A percentile compares a stretch with the other conserved stretches of the same genome.
Evolutionary conservation across 2,888 invertebrate genomes (phyloP).

Genomic region (Horisme vitalbata): DNA sequence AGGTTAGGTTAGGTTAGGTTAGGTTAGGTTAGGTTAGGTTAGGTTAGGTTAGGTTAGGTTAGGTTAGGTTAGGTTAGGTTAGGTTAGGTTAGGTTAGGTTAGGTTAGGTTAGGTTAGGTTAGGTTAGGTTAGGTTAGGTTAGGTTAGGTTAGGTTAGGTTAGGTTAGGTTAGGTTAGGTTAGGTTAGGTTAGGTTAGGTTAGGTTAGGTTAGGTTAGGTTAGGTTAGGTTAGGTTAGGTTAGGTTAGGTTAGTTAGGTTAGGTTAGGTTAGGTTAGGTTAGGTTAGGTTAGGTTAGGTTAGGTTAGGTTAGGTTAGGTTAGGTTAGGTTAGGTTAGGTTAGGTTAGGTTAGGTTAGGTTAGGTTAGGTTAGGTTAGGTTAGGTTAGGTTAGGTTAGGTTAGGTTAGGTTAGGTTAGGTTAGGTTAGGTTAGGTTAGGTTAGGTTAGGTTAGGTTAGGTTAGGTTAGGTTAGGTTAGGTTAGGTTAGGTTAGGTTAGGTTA

Average conservation of each 20-base stretch:
- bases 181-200: not conserved
- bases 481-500: no score
- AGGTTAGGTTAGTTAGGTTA: conserved; percentile 1
- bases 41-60: conserved; percentile 2
- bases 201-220: not conserved
- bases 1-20: conserved; percentile 14
- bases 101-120: conserved; percentile 11
- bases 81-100: conserved; percentile 13
- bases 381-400: no score
- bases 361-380: no score
- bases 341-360: no score
- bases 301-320: no score
- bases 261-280: no score
- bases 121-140: not conserved
- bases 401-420: no score
- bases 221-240: not conserved
- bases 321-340: no score
- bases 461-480: no score
- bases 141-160: not conserved
- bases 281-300: no score
- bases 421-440: no score
- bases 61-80: conserved; percentile 13
- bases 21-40: conserved; percentile 6
- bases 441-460: no score
- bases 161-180: conserved; percentile 4